Conservation (phyloP, 92 coral and sea anemone species). For the Epizoanthus ramosus region DNA sequence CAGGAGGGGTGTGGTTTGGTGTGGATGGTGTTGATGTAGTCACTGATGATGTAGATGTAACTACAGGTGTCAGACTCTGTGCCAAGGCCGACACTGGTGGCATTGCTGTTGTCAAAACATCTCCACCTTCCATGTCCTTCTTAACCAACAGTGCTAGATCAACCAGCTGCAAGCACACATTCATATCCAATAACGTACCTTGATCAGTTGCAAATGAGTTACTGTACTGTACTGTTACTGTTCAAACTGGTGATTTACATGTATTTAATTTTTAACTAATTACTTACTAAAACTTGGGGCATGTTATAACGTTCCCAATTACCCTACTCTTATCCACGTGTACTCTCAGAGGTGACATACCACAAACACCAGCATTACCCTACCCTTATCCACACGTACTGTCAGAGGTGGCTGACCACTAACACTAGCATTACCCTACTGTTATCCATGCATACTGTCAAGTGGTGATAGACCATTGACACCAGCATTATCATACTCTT, state of each 20-base stretch:
- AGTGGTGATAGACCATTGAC: no score
- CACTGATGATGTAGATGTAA: conserved; percentile 61
- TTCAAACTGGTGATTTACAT: no score
- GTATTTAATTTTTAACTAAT: not conserved
- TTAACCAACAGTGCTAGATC: conserved; percentile 91
- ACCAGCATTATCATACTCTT: no score
- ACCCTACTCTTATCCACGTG: no score
- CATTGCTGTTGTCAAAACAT: conserved; percentile 82
- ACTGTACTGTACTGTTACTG: no score
- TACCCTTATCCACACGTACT: no score
- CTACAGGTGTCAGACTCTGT: conserved; percentile 74
- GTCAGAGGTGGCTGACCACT: not conserved
- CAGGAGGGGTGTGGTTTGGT: conserved; percentile 96
- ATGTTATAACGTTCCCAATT: no score
- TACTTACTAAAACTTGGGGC: not conserved
- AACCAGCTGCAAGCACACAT: conserved; percentile 64
- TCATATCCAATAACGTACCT: not conserved
- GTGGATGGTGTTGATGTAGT: conserved; percentile 77
- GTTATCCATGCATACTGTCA: no score
- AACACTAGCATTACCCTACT: not conserved
- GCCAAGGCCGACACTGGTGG: conserved; percentile 85
- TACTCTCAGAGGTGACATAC: no score
- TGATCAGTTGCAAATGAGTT: not conserved
- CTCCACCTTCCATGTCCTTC: conserved; percentile 87
- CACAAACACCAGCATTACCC: no score